These are phyloP conservation scores for Itoplectis maculator DNA, from an alignment of 2,888 invertebrate species.

Conservation along the genomic window DNA sequence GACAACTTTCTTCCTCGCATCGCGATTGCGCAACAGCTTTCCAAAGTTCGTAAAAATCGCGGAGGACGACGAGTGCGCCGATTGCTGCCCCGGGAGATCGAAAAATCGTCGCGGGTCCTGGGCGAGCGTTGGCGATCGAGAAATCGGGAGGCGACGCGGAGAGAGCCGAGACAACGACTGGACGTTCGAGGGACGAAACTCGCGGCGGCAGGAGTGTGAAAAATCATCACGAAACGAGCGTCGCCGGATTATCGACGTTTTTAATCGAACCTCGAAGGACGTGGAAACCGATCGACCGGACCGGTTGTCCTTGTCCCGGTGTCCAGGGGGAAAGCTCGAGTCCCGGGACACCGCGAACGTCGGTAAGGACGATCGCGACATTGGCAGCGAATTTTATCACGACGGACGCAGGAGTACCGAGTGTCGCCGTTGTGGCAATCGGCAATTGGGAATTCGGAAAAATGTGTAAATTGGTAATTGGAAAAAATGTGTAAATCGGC, in stretches of 20 bases:
- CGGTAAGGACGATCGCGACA: constrained; percentile 1
- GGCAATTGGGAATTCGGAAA: too few species aligned
- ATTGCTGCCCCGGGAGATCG: constrained; percentile 40
- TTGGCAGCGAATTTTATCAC: too few species aligned
- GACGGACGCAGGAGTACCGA: too few species aligned
- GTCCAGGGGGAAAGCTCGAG: not conserved
- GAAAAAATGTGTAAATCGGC: too few species aligned
- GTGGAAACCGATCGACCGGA: not conserved
- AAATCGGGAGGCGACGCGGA: constrained; percentile 16
- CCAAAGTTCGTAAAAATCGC: constrained; percentile 67
- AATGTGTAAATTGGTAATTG: too few species aligned
- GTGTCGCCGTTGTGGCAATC: too few species aligned
- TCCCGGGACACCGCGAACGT: not conserved
- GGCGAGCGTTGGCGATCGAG: constrained; percentile 18
- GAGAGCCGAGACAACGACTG: constrained; percentile 12
- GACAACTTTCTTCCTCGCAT: not conserved
- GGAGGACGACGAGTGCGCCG: constrained; percentile 63
- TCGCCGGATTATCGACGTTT: constrained; percentile 3
- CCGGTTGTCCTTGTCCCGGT: not conserved
- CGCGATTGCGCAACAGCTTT: constrained; percentile 63
- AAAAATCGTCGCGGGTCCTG: constrained; percentile 21
- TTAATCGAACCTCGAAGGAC: constrained; percentile 27
- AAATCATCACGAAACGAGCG: not conserved
- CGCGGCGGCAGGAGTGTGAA: not conserved
- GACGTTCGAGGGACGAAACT: not conserved